Conservation (phyloP, 2,797 vertebrate genomes). For the Pterois miles region DNA sequence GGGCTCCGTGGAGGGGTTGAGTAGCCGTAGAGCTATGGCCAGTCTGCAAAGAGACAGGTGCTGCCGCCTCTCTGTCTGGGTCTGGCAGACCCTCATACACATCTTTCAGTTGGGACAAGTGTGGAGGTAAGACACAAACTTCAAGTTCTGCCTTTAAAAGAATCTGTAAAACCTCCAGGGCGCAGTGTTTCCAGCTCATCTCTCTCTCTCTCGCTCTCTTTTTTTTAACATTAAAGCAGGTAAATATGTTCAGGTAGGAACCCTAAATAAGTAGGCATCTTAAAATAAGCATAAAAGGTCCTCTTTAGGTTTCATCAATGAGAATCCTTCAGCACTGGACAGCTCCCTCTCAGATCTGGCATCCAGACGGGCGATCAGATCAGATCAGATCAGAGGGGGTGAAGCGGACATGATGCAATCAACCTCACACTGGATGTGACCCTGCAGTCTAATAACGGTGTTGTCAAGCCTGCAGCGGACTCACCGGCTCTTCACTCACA, state of each 20-base stretch:
- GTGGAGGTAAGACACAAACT: conserved; percentile 93
- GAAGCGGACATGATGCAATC: conserved; percentile 57
- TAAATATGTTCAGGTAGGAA: no score
- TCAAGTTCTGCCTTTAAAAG: conserved; percentile 23
- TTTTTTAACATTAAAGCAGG: no score
- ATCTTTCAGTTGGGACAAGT: conserved; percentile 99
- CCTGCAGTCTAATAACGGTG: conserved; percentile 60
- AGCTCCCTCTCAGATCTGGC: conserved; percentile 48
- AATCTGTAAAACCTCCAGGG: conserved; percentile 1
- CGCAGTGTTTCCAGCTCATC: conserved; percentile 16
- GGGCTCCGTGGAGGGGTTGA: conserved; percentile 96
- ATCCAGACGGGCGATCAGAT: conserved; percentile 12
- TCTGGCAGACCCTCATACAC: conserved; percentile 96
- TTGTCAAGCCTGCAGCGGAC: conserved; percentile 33
- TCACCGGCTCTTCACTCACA: conserved; percentile 22
- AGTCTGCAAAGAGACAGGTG: conserved; percentile 85
- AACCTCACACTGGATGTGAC: conserved; percentile 51
- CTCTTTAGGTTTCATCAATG: no score
- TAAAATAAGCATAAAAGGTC: no score
- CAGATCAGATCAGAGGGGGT: neutral
- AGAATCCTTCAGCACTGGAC: conserved; percentile 1
- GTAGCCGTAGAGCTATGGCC: conserved; percentile 87
- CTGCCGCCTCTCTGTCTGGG: conserved; percentile 94
- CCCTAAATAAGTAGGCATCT: no score
- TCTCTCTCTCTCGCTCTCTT: no score